phyloP scores from a whole-genome alignment of 2,797 vertebrate genomes.

The Poeciliopsis infans region DNA sequence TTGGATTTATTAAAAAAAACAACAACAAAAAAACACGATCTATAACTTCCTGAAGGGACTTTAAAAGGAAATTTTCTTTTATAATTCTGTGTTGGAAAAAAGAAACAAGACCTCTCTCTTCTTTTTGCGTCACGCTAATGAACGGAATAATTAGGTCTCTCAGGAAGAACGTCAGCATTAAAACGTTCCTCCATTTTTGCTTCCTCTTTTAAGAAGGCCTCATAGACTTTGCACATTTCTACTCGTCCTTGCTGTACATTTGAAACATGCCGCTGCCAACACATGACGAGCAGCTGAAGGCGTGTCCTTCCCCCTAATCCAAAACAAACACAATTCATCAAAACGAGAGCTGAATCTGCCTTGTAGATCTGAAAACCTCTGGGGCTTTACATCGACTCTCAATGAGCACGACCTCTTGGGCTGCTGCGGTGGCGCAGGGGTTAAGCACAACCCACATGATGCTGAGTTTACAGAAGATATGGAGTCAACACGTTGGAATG shows the following conservation, averaged over 20 bases:
- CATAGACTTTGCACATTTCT: constrained; percentile 73
- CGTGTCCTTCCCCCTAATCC: constrained; percentile 12
- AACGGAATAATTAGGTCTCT: constrained; percentile 72
- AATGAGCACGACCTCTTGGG: not conserved
- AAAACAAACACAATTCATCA: constrained; percentile 34
- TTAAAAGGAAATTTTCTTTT: constrained; percentile 37
- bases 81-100: constrained; percentile 42
- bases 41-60: constrained; percentile 29
- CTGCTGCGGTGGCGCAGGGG: too few relatives aligned
- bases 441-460: too few relatives aligned
- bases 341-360: not conserved
- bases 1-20: not conserved
- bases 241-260: constrained; percentile 59
- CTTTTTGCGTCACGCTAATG: constrained; percentile 47
- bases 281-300: constrained; percentile 46
- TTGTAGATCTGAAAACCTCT: not conserved
- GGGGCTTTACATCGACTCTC: not conserved
- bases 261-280: constrained; percentile 64
- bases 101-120: constrained; percentile 31
- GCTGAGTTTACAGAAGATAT: too few relatives aligned
- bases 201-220: constrained; percentile 71
- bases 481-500: too few relatives aligned
- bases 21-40: not conserved
- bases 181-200: constrained; percentile 65
- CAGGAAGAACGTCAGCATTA: constrained; percentile 58